Evolutionary conservation across 2,113 vertebrate genomes (phyloP).

Genomic region (Pelodiscus sinensis): DNA sequence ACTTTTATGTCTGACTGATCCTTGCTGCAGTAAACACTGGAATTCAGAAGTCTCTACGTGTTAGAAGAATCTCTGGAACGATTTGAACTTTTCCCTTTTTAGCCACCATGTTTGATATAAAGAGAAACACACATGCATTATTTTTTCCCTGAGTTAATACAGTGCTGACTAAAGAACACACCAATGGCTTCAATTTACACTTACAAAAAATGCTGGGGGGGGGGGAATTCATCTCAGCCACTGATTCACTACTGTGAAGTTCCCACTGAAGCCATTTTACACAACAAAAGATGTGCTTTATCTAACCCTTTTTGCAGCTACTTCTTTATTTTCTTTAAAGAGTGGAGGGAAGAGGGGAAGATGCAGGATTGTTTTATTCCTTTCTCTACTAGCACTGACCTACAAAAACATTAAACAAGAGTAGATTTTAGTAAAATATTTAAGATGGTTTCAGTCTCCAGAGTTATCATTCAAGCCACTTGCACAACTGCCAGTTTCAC

Average conservation of each 20-base stretch:
- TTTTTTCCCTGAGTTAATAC: constrained; percentile 37
- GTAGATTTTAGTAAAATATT: not conserved
- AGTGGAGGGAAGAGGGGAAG: not conserved
- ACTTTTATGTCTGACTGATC: not conserved
- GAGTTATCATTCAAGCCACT: not conserved
- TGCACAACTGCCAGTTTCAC: not conserved
- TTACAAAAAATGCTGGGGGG: not conserved
- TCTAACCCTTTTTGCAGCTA: not conserved
- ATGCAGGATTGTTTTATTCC: not conserved
- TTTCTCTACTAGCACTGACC: not conserved
- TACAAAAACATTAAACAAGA: not conserved
- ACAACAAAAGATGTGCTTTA: not conserved
- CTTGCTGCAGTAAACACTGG: constrained; percentile 13
- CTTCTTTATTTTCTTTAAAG: not conserved
- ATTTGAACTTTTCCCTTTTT: constrained; percentile 34
- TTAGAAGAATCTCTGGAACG: constrained; percentile 1
- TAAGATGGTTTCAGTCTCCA: not conserved
- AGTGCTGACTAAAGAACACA: constrained; percentile 21
- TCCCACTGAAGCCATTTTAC: not conserved
- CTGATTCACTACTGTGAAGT: not conserved
- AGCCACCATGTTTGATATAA: constrained; percentile 36
- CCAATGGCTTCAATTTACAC: not conserved
- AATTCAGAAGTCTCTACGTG: constrained; percentile 29
- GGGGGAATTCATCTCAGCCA: not conserved
- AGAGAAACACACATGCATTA: constrained; percentile 49